Conservation (phyloP, 2,888 invertebrate species). For the Drosophila meridionalis region DNA sequence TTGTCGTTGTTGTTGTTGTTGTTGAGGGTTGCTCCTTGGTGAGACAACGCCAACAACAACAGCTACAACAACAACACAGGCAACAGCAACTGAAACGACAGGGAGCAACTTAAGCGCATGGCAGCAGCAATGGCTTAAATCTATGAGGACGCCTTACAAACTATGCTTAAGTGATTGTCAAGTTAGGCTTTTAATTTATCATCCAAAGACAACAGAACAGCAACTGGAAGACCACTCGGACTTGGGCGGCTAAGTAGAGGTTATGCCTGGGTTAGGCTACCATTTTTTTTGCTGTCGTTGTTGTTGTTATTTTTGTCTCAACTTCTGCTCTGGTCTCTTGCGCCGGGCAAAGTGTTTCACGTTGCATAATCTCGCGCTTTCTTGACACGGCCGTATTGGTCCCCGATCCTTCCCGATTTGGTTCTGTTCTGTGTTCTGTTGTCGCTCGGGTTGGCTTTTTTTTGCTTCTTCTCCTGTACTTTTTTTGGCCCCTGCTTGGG, state of each 20-base stretch:
- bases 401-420: not conserved
- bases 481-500: constrained; percentile 60
- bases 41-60: constrained; percentile 55
- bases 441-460: constrained; percentile 11
- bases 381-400: constrained; percentile 51
- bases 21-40: constrained; percentile 47
- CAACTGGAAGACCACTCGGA: constrained; percentile 54
- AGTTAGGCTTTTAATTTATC: constrained; percentile 85
- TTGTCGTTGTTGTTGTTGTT: constrained; percentile 51
- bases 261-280: constrained; percentile 75
- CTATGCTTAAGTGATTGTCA: constrained; percentile 84
- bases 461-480: not conserved
- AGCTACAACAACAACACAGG: constrained; percentile 44
- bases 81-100: constrained; percentile 45
- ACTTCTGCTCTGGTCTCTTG: constrained; percentile 32
- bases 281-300: constrained; percentile 46
- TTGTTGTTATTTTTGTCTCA: constrained; percentile 53
- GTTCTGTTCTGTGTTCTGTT: constrained; percentile 36
- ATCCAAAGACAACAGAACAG: constrained; percentile 82
- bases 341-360: constrained; percentile 72
- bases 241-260: constrained; percentile 75
- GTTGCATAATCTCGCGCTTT: constrained; percentile 75
- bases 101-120: constrained; percentile 59
- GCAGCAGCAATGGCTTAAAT: constrained; percentile 72
- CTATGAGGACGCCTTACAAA: constrained; percentile 83